Conservation (phyloP, 2,888 invertebrate species). For the Anthrax anthrax region DNA sequence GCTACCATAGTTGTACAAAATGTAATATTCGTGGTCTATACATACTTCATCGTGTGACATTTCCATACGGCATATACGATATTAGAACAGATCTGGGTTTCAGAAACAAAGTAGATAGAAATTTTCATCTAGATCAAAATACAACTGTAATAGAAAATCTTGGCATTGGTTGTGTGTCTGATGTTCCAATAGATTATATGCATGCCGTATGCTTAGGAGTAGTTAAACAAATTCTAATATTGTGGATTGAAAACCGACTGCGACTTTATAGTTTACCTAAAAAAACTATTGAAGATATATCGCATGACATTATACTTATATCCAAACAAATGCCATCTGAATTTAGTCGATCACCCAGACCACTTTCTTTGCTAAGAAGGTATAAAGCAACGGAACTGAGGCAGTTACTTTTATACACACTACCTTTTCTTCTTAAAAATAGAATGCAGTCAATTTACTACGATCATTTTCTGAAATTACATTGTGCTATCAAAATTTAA, state of each 20-base stretch:
- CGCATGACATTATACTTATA: not conserved
- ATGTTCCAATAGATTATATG: conserved; percentile 3
- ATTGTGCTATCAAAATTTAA: not conserved
- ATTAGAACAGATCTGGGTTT: too few species aligned
- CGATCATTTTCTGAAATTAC: not conserved
- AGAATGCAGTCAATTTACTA: not conserved
- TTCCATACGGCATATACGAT: too few species aligned
- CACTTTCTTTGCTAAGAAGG: too few species aligned
- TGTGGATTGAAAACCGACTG: not conserved
- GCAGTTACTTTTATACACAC: not conserved
- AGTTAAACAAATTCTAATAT: not conserved
- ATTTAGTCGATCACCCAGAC: too few species aligned
- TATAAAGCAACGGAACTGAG: not conserved
- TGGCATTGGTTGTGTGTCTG: too few species aligned
- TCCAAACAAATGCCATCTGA: not conserved
- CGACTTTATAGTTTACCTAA: not conserved
- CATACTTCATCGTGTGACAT: too few species aligned
- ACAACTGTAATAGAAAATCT: too few species aligned
- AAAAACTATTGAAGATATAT: not conserved
- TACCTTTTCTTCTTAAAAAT: not conserved
- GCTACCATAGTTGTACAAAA: too few species aligned
- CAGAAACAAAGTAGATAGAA: too few species aligned
- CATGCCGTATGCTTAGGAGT: conserved; percentile 3
- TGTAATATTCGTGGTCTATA: too few species aligned
- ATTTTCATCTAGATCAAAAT: too few species aligned